phyloP scores from a whole-genome alignment of 2,888 invertebrate genomes.

The Synanthedon myopaeformis region DNA sequence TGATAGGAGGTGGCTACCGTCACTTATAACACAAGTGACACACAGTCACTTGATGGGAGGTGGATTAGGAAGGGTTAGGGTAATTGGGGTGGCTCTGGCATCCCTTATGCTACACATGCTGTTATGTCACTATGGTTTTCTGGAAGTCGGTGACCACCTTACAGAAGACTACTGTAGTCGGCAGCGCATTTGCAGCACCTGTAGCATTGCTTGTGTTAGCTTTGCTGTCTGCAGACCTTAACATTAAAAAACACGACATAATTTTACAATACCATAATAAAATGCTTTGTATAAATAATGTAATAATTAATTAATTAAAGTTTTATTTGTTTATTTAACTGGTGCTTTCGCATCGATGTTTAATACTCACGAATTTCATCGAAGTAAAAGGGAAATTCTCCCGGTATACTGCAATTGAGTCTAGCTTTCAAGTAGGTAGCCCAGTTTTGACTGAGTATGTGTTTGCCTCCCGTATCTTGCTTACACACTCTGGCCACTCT shows the following conservation, averaged over 20 bases:
- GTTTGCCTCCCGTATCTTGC: conserved; percentile 75
- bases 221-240: too few relatives aligned
- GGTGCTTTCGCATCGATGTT: too few relatives aligned
- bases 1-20: too few relatives aligned
- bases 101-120: too few relatives aligned
- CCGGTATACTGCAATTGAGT: conserved; percentile 78
- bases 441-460: conserved; percentile 76
- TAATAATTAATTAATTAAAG: not conserved
- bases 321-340: not conserved
- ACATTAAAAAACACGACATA: not conserved
- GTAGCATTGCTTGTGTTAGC: not conserved
- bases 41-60: too few relatives aligned
- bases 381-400: conserved; percentile 81
- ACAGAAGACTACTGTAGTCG: not conserved
- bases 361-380: conserved; percentile 76
- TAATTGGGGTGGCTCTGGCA: too few relatives aligned
- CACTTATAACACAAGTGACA: too few relatives aligned
- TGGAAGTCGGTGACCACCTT: too few relatives aligned
- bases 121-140: too few relatives aligned
- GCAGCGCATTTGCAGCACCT: not conserved
- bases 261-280: not conserved
- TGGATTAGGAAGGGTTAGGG: too few relatives aligned
- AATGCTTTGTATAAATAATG: not conserved
- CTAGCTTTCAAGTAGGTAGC: conserved; percentile 77
- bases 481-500: conserved; percentile 81